Evolutionary conservation across 2,113 vertebrate species (phyloP), one percentile per base, ranked within the genome.

Genomic region (Hemichromis elongatus): DNA sequence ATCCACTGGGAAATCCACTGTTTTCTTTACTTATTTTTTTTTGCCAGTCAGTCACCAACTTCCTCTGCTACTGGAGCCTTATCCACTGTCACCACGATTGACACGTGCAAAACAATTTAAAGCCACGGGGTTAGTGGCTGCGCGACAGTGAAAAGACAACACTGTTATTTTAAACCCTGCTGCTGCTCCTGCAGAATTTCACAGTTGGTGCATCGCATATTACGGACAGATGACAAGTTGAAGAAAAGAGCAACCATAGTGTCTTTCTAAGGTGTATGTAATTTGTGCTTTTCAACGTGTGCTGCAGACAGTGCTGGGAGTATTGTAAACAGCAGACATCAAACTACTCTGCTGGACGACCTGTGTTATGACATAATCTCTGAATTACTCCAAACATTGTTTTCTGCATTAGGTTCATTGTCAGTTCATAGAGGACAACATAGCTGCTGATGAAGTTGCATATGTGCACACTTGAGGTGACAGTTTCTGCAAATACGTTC

Each of bases 401-500:
- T 73, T 73, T 47, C 66, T 47, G 40, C 28, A 28, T 18, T 0
- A 3, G 24, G 24, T 28, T 73, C 68, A 47, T 47, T 47, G 24
- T 47, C 14, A 73, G 14, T 47, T 73, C 9, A 16, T 28, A 70
- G 33, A 66, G 4, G 19, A 66, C 61, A 66, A 21, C 61, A 45
- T 4, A 2, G 40, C 21, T 47, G 66, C 0, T 47, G 40, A 70
- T 47, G 66, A 24, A 70, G 40, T 45, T 70, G 14, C 12, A 2
- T 1, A 14, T 14, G 0, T 42, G 66, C 21, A 73, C 40, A 28
- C 24, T 47, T 28, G 24, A 73, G 24, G 21, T 73, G 14, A 47
- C 0, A 0, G 24, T 54, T 14, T 45, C 19, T 54, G 40, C 11
- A n/a, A 14, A 57, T 8, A 0, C 3, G 2, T n/a, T 33, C 26